Percentiles rank a stretch among this genome's conserved stretches.
These are phyloP conservation scores for Thalassophryne amazonica DNA, from an alignment of 2,797 vertebrate species.

Conservation along the genomic window DNA sequence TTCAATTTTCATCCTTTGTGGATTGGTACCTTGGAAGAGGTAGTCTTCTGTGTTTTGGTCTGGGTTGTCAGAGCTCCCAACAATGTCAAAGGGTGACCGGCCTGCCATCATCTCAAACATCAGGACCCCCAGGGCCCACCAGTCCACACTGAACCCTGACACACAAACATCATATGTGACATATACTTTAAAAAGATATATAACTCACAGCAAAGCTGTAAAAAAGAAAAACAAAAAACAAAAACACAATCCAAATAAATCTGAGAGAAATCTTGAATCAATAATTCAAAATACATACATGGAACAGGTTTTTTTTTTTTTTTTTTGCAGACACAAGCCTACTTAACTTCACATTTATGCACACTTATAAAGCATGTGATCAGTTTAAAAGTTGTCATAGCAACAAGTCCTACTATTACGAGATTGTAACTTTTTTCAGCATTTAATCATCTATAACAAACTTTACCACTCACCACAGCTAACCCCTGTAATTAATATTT, in stretches of 20 bases:
- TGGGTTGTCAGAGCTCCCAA: slow-evolving; percentile 97
- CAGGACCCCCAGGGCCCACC: slow-evolving; percentile 95
- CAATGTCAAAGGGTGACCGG: slow-evolving; percentile 96
- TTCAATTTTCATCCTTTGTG: not conserved
- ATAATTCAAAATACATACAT: no score
- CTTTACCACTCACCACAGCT: no score
- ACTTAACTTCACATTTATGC: no score
- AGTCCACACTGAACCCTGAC: slow-evolving; percentile 95
- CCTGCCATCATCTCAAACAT: slow-evolving; percentile 99
- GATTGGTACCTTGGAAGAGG: slow-evolving; percentile 93
- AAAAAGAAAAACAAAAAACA: no score
- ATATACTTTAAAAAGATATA: no score
- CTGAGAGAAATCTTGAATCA: no score
- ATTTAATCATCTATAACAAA: no score
- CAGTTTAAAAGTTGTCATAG: not conserved
- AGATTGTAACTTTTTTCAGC: not conserved
- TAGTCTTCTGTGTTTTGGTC: slow-evolving; percentile 99
- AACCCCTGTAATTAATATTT: no score
- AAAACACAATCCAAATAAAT: no score
- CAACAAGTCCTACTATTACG: slow-evolving; percentile 6
- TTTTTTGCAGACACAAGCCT: no score
- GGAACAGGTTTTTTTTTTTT: no score
- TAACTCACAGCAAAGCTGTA: not conserved
- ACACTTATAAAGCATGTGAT: not conserved
- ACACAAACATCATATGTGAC: no score